phyloP scores from a whole-genome alignment of 2,888 invertebrate genomes.

The Shargacucullia verbasci region DNA sequence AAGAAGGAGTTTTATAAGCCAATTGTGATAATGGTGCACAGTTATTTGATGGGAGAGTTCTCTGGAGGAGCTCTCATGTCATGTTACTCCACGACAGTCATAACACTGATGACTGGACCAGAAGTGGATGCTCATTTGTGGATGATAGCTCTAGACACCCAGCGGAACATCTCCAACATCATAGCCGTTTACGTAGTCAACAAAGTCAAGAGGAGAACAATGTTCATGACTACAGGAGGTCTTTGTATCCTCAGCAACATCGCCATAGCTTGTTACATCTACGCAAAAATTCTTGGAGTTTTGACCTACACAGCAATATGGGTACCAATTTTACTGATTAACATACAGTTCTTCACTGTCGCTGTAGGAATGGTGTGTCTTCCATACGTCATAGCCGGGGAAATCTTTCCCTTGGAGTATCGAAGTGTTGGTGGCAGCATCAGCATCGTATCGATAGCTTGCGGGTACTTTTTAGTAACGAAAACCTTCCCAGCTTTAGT shows the following conservation, averaged over 20 bases:
- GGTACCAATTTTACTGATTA: slow-evolving; percentile 78
- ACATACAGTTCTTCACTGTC: slow-evolving; percentile 85
- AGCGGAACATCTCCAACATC: slow-evolving; percentile 87
- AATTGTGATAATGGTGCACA: slow-evolving; percentile 86
- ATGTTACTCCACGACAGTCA: slow-evolving; percentile 90
- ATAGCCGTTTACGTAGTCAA: slow-evolving; percentile 88
- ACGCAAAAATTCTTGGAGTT: slow-evolving; percentile 57
- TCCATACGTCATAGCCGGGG: slow-evolving; percentile 91
- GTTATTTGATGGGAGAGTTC: slow-evolving; percentile 90
- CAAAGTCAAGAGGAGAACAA: slow-evolving; percentile 86
- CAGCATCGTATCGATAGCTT: slow-evolving; percentile 85
- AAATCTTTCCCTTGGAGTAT: slow-evolving; percentile 89
- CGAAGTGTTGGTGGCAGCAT: slow-evolving; percentile 90
- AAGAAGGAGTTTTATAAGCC: slow-evolving; percentile 87
- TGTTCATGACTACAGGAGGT: slow-evolving; percentile 87
- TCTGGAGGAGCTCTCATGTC: slow-evolving; percentile 90
- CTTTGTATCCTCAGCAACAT: slow-evolving; percentile 87
- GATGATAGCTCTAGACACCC: slow-evolving; percentile 89
- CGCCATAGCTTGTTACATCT: slow-evolving; percentile 78
- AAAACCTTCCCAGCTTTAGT: slow-evolving; percentile 89
- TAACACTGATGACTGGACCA: slow-evolving; percentile 85
- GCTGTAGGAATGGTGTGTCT: slow-evolving; percentile 89
- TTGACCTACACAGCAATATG: slow-evolving; percentile 68
- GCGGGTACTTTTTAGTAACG: slow-evolving; percentile 88
- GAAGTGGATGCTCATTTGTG: slow-evolving; percentile 89